Evolutionary conservation across 30 jellyfish, hydroid and myxozoan genomes (phyloP).

Genomic region (Phacellophora camtschatica): DNA sequence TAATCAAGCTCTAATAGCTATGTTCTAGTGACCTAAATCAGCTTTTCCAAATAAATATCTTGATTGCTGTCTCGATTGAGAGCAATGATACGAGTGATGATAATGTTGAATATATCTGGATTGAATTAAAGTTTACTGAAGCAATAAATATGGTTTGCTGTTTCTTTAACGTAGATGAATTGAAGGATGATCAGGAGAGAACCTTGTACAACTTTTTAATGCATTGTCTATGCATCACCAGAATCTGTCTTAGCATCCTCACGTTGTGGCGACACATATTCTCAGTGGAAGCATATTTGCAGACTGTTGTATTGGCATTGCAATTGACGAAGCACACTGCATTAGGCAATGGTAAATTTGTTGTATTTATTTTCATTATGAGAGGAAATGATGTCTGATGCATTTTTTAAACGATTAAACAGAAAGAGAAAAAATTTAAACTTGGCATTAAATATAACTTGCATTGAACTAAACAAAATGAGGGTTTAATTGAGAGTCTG

Average conservation of each 20-base stretch:
- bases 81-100: not conserved
- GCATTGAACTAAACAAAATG: not conserved
- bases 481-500: not conserved
- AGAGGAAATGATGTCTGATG: not conserved
- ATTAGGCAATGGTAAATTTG: slow-evolving; percentile 10
- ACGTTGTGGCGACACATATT: slow-evolving; percentile 7
- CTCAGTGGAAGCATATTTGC: slow-evolving; percentile 13
- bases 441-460: not conserved
- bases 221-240: slow-evolving; percentile 10
- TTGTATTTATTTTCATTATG: not conserved
- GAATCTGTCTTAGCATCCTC: slow-evolving; percentile 5
- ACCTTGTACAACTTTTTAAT: not conserved
- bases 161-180: not conserved
- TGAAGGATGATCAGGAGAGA: slow-evolving; percentile 23
- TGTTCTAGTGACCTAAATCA: too few species aligned
- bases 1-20: too few species aligned
- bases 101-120: not conserved
- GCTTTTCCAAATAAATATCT: too few species aligned
- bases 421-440: too few species aligned
- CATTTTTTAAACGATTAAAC: not conserved
- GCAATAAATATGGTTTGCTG: not conserved
- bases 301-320: slow-evolving; percentile 9
- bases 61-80: too few species aligned
- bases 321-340: slow-evolving; percentile 23
- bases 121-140: not conserved